Evolutionary conservation across 1,140 invertebrate species (phyloP), one percentile per base, ranked within the genome.

Genomic region (Metaphire vulgaris): DNA sequence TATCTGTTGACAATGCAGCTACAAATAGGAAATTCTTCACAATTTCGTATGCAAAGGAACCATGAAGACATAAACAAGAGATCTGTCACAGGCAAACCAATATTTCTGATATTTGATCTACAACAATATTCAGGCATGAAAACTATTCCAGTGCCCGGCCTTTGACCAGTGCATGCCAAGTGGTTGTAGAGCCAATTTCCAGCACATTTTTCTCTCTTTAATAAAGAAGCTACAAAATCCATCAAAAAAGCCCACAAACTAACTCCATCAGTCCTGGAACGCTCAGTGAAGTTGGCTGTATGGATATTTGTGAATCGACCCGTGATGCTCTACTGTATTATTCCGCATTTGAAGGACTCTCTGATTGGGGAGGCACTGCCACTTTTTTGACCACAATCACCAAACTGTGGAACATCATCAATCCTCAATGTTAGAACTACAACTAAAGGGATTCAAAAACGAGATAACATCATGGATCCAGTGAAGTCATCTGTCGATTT

Each of bases 291-390:
- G 26, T 26, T 69, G 67, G 67, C 67, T 69, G 26, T 26, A 6
- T 2, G 6, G 2, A 26, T 69, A 2, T 69, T 69, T 26, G 14
- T 26, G n/a, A 69, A 26, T 69, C 67, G 30, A 69, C 67, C 6
- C 30, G 67, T 69, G 67, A 69, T 69, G 67, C 67, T 69, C 28
- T 69, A 14, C n/a, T 14, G n/a, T 69, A 12, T 26, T 69, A 69
- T 69, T 6, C 30, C 14, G 30, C n/a, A 6, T 6, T 14, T 26
- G 67, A 69, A 26, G 26, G 26, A 6, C 6, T 6, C 6, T 26
- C n/a, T 12, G 2, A 69, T 14, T 69, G 67, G 67, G 28, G 2
- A 26, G 28, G n/a, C n/a, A 69, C 67, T 6, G 67, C n/a, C 2
- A 26, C n/a, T 28, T 69, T 69, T 26, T 6, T 69, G 6, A 69